A percentile compares a stretch with the other conserved stretches of the same genome.
phyloP scores from a whole-genome alignment of 2,113 vertebrate genomes.

The Polyodon spathula region DNA sequence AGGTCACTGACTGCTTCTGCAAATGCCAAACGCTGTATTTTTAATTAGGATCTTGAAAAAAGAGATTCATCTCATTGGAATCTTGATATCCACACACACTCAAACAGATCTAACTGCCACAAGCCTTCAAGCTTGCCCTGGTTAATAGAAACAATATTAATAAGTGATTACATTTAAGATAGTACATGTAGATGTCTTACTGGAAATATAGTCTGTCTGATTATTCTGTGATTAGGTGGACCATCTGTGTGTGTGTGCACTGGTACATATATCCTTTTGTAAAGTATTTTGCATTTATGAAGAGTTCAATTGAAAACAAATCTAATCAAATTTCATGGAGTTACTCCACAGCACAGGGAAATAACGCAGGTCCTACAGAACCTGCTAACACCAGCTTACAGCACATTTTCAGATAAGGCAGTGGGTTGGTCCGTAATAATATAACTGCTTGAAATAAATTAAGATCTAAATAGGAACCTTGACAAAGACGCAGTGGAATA shows the following conservation, averaged over 20 bases:
- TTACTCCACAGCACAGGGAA: too few relatives aligned
- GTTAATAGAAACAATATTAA: too few relatives aligned
- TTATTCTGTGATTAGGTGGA: too few relatives aligned
- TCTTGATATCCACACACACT: background rate
- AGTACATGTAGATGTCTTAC: too few relatives aligned
- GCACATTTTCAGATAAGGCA: slow-evolving; percentile 62
- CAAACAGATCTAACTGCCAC: background rate
- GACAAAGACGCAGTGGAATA: slow-evolving; percentile 60
- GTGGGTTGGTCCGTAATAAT: slow-evolving; percentile 71
- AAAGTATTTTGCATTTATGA: background rate
- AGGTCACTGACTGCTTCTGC: slow-evolving; percentile 22
- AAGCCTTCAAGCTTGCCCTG: slow-evolving; percentile 10
- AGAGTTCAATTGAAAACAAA: too few relatives aligned
- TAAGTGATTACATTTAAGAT: too few relatives aligned
- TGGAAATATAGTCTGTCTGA: too few relatives aligned
- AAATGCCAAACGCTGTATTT: slow-evolving; percentile 33
- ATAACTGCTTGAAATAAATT: slow-evolving; percentile 72
- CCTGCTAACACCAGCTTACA: too few relatives aligned
- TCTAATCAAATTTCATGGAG: too few relatives aligned
- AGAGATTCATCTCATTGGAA: background rate
- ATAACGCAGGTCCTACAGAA: too few relatives aligned
- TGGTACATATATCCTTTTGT: too few relatives aligned
- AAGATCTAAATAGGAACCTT: slow-evolving; percentile 75
- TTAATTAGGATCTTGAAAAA: background rate
- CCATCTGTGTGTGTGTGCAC: too few relatives aligned